Evolutionary conservation across 2,888 invertebrate species (phyloP).

Genomic region (Pycnomerus fuliginosus): DNA sequence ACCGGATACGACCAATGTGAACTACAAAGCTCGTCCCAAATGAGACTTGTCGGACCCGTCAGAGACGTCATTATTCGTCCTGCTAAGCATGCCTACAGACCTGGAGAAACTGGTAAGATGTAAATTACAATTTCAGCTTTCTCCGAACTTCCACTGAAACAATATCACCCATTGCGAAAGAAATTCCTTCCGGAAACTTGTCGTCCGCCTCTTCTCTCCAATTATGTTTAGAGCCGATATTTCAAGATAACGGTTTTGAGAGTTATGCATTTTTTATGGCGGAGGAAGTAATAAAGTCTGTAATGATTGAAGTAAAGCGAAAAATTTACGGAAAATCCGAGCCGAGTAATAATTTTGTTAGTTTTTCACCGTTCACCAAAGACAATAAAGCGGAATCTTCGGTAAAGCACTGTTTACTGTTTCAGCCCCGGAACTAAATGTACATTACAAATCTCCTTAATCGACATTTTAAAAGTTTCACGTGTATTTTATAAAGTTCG

Average conservation of each 20-base stretch:
- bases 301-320: constrained; percentile 3
- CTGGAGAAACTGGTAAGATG: constrained; percentile 64
- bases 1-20: constrained; percentile 57
- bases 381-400: constrained; percentile 15
- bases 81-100: constrained; percentile 61
- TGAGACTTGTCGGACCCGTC: constrained; percentile 63
- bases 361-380: constrained; percentile 1
- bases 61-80: constrained; percentile 66
- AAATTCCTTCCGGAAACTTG: no score
- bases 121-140: no score
- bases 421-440: constrained; percentile 1
- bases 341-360: background rate
- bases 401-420: constrained; percentile 13
- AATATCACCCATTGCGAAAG: no score
- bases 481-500: constrained; percentile 14
- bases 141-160: no score
- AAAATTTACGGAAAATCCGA: constrained; percentile 1
- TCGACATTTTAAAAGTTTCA: constrained; percentile 20
- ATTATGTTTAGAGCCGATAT: no score
- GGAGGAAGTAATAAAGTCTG: constrained; percentile 3
- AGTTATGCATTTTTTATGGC: constrained; percentile 5
- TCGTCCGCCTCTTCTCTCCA: no score
- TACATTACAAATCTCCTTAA: constrained; percentile 19
- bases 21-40: constrained; percentile 61
- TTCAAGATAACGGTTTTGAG: no score